phyloP scores from a whole-genome alignment of 2,888 invertebrate species.

The Sepioteuthis lessoniana region DNA sequence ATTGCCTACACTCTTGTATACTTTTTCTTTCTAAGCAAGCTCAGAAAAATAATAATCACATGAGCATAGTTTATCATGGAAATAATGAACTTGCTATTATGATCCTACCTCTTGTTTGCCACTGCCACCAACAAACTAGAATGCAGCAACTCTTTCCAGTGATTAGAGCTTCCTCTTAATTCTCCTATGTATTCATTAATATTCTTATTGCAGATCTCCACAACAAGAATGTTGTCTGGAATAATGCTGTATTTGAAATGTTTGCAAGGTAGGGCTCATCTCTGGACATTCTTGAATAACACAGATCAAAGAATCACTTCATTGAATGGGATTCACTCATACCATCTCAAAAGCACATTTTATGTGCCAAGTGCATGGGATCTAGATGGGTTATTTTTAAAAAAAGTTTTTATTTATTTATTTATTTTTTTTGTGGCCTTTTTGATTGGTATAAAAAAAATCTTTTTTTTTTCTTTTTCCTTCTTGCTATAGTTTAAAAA shows the following conservation, averaged over 20 bases:
- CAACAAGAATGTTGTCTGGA: neutral
- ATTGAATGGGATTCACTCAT: neutral
- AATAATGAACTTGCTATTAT: neutral
- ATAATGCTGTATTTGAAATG: too few relatives aligned
- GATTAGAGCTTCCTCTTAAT: neutral
- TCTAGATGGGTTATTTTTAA: neutral
- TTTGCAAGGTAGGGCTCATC: neutral
- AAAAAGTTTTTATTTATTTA: neutral
- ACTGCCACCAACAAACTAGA: neutral
- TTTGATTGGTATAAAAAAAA: too few relatives aligned
- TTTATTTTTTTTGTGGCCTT: too few relatives aligned
- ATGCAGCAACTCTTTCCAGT: neutral
- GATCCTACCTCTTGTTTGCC: neutral
- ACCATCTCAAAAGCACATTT: neutral
- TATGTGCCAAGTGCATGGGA: neutral
- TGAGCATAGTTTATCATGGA: neutral
- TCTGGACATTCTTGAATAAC: neutral
- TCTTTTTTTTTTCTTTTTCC: too few relatives aligned
- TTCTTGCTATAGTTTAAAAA: too few relatives aligned
- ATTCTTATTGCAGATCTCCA: neutral
- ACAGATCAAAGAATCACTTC: neutral
- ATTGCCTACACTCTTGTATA: neutral
- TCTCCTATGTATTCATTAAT: neutral
- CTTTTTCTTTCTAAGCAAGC: neutral
- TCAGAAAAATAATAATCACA: slow-evolving; percentile 13